Evolutionary conservation across 1,140 invertebrate genomes (phyloP).

Genomic region (Drosophila cardini): DNA sequence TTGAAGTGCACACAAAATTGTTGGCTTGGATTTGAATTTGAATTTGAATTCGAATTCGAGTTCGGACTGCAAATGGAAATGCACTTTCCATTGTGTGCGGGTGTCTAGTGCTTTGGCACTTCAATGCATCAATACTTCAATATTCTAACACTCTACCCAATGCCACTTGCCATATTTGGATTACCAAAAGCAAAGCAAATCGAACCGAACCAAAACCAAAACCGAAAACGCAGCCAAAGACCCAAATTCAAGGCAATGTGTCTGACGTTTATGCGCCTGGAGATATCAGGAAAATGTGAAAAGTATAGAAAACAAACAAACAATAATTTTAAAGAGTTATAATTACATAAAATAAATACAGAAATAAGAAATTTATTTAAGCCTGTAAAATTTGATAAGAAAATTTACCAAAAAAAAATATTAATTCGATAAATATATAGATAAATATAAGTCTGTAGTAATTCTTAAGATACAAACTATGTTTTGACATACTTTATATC

Average conservation of each 20-base stretch:
- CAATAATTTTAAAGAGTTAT: no score
- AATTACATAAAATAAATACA: no score
- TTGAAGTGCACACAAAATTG: conserved; percentile 70
- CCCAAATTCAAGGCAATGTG: conserved; percentile 19
- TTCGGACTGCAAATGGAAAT: conserved; percentile 65
- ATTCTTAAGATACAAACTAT: no score
- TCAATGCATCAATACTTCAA: conserved; percentile 31
- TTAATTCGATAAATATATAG: no score
- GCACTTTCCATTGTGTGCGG: conserved; percentile 78
- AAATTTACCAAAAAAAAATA: no score
- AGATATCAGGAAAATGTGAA: conserved; percentile 1
- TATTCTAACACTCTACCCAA: conserved; percentile 20
- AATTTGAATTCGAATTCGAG: conserved; percentile 7
- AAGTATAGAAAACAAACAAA: neutral
- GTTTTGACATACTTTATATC: no score
- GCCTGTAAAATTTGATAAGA: no score
- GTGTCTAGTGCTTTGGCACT: conserved; percentile 78
- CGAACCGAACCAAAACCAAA: conserved; percentile 15
- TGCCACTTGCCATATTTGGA: conserved; percentile 75
- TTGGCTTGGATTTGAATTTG: conserved; percentile 30
- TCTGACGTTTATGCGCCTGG: conserved; percentile 25
- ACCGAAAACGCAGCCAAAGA: conserved; percentile 5
- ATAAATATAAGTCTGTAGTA: no score
- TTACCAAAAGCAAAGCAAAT: conserved; percentile 47
- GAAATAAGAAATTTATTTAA: no score